Evolutionary conservation across 2,888 invertebrate species (phyloP).

Genomic region (Holacanthella duospinosa): DNA sequence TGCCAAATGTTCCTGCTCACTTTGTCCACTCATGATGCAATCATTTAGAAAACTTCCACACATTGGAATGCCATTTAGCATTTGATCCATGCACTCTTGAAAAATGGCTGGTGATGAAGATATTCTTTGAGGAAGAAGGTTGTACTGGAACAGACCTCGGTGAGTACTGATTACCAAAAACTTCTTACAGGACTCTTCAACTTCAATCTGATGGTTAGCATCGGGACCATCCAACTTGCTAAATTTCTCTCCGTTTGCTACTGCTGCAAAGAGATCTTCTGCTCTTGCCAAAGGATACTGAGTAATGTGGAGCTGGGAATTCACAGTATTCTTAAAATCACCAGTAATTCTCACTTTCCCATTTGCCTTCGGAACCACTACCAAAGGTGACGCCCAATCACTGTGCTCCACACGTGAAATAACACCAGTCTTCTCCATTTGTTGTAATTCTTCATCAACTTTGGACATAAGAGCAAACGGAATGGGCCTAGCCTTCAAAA

Average conservation of each 20-base stretch:
- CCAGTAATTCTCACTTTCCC: constrained; percentile 38
- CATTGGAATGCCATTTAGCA: constrained; percentile 38
- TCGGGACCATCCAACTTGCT: constrained; percentile 40
- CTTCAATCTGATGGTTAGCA: constrained; percentile 40
- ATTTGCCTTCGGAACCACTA: constrained; percentile 40
- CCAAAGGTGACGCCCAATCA: constrained; percentile 40
- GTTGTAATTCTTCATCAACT: constrained; percentile 35
- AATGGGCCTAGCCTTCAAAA: constrained; percentile 34
- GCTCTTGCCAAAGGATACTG: constrained; percentile 35
- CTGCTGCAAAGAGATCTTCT: constrained; percentile 30
- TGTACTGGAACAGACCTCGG: constrained; percentile 39
- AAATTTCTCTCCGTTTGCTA: constrained; percentile 38
- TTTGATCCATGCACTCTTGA: constrained; percentile 39
- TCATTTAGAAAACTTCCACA: constrained; percentile 38
- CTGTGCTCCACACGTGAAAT: constrained; percentile 29
- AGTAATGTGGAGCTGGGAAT: too few relatives aligned
- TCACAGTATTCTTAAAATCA: too few relatives aligned
- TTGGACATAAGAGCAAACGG: constrained; percentile 38
- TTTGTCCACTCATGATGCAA: too few relatives aligned
- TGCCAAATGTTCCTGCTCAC: constrained; percentile 29
- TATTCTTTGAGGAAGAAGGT: constrained; percentile 41
- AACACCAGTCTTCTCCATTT: constrained; percentile 29
- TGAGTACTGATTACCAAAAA: constrained; percentile 39
- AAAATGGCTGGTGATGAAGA: constrained; percentile 41
- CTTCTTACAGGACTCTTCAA: constrained; percentile 36